phyloP scores from a whole-genome alignment of 1,140 invertebrate species.

The Drosophila micromelanica region DNA sequence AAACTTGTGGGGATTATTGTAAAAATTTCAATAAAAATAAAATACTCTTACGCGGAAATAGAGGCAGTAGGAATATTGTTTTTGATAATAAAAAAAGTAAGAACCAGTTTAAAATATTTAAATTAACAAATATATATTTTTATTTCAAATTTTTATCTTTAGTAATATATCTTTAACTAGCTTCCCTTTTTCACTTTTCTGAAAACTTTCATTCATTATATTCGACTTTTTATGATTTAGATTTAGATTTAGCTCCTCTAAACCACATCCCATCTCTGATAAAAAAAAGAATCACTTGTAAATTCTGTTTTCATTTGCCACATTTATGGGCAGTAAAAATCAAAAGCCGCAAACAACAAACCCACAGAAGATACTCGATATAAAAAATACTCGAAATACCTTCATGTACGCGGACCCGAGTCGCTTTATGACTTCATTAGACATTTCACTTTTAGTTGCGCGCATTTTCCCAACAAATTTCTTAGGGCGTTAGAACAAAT shows the following conservation, averaged over 20 bases:
- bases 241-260: background rate
- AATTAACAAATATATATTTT: no score
- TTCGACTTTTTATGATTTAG: constrained; percentile 1
- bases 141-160: background rate
- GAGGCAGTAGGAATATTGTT: no score
- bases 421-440: constrained; percentile 75
- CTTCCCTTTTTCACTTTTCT: background rate
- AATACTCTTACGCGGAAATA: no score
- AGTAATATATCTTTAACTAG: background rate
- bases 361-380: constrained; percentile 59
- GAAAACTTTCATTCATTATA: constrained; percentile 16
- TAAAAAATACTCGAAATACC: constrained; percentile 41
- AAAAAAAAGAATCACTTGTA: constrained; percentile 26
- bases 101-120: no score
- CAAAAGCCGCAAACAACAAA: constrained; percentile 36
- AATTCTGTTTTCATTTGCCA: constrained; percentile 30
- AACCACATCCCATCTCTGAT: constrained; percentile 5
- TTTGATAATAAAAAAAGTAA: no score
- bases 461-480: background rate
- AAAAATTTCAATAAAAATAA: background rate
- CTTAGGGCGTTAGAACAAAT: constrained; percentile 1
- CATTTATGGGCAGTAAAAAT: constrained; percentile 40
- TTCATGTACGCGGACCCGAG: constrained; percentile 54
- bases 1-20: background rate
- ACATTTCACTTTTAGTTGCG: constrained; percentile 70